Evolutionary conservation across 2,797 vertebrate species (phyloP).

Genomic region (Anomalospiza imberbis): DNA sequence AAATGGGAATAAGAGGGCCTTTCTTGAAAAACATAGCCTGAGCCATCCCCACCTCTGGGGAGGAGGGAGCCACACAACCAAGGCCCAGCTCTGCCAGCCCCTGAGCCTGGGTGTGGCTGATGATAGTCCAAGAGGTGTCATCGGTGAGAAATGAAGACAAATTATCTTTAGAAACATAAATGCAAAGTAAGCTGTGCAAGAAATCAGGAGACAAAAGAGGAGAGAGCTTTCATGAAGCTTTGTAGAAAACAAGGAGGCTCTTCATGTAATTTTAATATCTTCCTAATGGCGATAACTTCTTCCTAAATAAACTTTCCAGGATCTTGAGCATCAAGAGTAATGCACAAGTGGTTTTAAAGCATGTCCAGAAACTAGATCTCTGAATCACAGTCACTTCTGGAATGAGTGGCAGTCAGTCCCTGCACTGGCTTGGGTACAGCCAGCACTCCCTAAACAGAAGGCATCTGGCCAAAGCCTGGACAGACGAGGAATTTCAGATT

Average conservation of each 20-base stretch:
- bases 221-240: neutral
- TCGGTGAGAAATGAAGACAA: neutral
- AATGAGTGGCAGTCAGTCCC: neutral
- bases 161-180: neutral
- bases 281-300: neutral
- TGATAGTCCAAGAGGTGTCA: neutral
- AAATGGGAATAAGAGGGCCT: neutral
- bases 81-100: neutral
- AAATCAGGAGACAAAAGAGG: neutral
- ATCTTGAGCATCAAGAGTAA: neutral
- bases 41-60: neutral
- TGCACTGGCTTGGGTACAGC: neutral
- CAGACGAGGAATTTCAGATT: neutral
- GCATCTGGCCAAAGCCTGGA: neutral
- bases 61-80: neutral
- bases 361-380: neutral
- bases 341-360: neutral
- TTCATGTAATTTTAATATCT: neutral
- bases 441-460: neutral
- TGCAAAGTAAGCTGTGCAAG: neutral
- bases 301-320: neutral
- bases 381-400: neutral
- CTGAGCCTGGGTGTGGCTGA: neutral
- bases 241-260: neutral
- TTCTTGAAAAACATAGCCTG: neutral